Percentiles rank a stretch among this genome's conserved stretches.
These are phyloP conservation scores for Vandiemenella viatica DNA, from an alignment of 2,888 invertebrate species.

Conservation along the genomic window DNA sequence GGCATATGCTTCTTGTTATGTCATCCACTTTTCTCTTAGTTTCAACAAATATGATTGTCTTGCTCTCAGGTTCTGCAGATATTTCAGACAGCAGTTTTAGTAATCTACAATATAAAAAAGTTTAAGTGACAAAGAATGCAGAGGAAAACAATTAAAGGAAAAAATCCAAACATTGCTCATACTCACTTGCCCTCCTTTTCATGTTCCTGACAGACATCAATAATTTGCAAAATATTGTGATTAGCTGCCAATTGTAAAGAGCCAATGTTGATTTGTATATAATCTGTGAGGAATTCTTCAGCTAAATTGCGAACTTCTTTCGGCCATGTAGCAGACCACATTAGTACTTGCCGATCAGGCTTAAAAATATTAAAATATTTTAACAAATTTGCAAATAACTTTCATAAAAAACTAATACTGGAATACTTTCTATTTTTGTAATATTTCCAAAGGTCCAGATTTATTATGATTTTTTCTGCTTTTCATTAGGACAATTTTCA, in stretches of 20 bases:
- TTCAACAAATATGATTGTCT: slow-evolving; percentile 95
- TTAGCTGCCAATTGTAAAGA: slow-evolving; percentile 87
- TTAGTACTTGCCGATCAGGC: slow-evolving; percentile 43
- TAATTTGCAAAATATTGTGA: slow-evolving; percentile 82
- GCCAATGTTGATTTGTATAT: slow-evolving; percentile 94
- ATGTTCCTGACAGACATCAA: slow-evolving; percentile 84
- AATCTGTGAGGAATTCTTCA: slow-evolving; percentile 88
- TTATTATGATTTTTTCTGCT: no score
- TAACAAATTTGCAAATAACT: no score
- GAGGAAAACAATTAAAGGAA: background rate
- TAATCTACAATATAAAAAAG: slow-evolving; percentile 31
- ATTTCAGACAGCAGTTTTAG: slow-evolving; percentile 81
- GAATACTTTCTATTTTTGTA: no score
- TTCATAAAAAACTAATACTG: no score
- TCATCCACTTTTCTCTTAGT: slow-evolving; percentile 94
- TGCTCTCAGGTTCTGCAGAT: slow-evolving; percentile 82
- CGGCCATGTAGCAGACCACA: slow-evolving; percentile 99
- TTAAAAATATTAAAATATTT: slow-evolving; percentile 1
- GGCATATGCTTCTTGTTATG: slow-evolving; percentile 73
- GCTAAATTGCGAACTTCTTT: slow-evolving; percentile 91
- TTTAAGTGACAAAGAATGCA: slow-evolving; percentile 5
- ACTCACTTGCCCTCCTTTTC: slow-evolving; percentile 55
- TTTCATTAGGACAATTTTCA: background rate
- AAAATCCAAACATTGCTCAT: background rate
- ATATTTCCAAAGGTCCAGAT: no score